Conservation (phyloP, 1,140 invertebrate species). For the Drosophila subobscura region DNA sequence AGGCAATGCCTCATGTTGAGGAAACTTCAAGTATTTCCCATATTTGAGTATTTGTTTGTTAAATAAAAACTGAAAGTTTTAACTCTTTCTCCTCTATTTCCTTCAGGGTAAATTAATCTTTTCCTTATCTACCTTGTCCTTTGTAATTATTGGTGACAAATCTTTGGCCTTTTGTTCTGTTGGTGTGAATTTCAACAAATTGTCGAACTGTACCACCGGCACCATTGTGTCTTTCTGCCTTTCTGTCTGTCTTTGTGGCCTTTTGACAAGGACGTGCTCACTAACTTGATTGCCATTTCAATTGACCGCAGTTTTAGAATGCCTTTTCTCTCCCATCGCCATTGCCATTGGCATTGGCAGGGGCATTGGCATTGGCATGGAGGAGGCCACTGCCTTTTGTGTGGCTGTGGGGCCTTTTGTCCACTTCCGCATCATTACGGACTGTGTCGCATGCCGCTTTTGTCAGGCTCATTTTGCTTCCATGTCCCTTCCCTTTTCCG, state of each 20-base stretch:
- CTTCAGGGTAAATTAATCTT: too few relatives aligned
- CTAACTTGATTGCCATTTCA: constrained; percentile 82
- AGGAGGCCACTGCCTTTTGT: constrained; percentile 37
- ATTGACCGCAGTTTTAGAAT: constrained; percentile 82
- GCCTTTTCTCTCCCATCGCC: constrained; percentile 33
- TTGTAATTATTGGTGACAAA: constrained; percentile 27
- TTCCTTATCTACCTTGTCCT: background rate
- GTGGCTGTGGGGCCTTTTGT: constrained; percentile 61
- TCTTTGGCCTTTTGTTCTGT: constrained; percentile 34
- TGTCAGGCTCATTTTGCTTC: constrained; percentile 41
- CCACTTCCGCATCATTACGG: constrained; percentile 76
- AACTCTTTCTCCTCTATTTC: too few relatives aligned
- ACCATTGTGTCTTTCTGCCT: constrained; percentile 16
- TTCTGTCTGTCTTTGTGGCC: constrained; percentile 17
- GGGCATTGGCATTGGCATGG: constrained; percentile 6
- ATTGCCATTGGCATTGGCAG: constrained; percentile 16
- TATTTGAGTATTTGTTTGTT: too few relatives aligned
- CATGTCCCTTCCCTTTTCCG: constrained; percentile 15
- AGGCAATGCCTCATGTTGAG: too few relatives aligned
- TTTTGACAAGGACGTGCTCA: constrained; percentile 71
- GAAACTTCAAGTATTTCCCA: too few relatives aligned
- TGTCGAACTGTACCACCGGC: constrained; percentile 8
- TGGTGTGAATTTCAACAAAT: constrained; percentile 68
- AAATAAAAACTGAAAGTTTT: too few relatives aligned
- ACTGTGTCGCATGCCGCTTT: constrained; percentile 65